Percentiles rank a stretch among this genome's conserved stretches.
phyloP scores from a whole-genome alignment of 2,797 vertebrate species.

The Atherinosoma microstoma region DNA sequence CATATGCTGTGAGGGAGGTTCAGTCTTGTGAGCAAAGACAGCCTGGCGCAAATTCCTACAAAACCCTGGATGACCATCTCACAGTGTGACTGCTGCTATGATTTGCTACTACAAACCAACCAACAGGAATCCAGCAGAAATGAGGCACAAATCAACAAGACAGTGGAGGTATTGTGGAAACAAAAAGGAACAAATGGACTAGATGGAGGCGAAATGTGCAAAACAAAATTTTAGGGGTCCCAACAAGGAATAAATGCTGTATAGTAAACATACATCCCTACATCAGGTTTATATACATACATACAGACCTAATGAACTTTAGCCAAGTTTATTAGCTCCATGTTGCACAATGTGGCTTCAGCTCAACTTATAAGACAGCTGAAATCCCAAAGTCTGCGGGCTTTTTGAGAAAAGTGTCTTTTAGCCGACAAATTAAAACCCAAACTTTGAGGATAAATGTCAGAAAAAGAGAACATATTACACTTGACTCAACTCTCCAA shows the following conservation, averaged over 20 bases:
- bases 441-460: constrained; percentile 46
- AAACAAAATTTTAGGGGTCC: neutral
- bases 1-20: no score
- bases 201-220: neutral
- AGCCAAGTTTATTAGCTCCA: neutral
- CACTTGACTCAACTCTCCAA: constrained; percentile 48
- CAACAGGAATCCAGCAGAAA: neutral
- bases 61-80: neutral
- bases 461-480: constrained; percentile 43
- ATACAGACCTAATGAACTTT: neutral
- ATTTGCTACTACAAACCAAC: neutral
- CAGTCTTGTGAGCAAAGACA: neutral
- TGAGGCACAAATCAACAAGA: neutral
- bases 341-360: constrained; percentile 1
- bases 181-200: neutral
- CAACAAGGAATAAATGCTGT: neutral
- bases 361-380: neutral
- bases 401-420: constrained; percentile 38
- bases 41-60: neutral
- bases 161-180: neutral
- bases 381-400: neutral
- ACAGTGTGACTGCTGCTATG: neutral
- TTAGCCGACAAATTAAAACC: constrained; percentile 34
- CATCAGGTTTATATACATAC: neutral
- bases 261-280: neutral